phyloP scores from a whole-genome alignment of 2,113 vertebrate species.

The Lepidothrix coronata region DNA sequence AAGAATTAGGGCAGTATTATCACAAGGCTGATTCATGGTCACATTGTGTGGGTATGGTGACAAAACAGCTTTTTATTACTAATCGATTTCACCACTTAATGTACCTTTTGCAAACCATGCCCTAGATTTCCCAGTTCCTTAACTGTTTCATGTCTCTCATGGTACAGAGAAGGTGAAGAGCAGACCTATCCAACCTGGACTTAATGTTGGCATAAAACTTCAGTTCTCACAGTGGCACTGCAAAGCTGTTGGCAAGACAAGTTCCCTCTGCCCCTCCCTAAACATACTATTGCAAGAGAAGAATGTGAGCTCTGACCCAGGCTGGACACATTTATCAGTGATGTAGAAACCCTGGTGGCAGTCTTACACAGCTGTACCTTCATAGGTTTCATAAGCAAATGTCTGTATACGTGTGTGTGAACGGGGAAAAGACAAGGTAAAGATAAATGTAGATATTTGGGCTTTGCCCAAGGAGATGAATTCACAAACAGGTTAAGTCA shows the following conservation, averaged over 20 bases:
- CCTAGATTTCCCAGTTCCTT: neutral
- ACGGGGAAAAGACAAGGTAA: neutral
- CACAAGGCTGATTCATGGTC: neutral
- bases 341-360: neutral
- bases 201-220: neutral
- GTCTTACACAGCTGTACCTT: neutral
- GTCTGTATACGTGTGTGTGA: neutral
- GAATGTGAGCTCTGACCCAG: neutral
- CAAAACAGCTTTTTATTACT: neutral
- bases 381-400: neutral
- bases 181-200: neutral
- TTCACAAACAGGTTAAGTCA: neutral
- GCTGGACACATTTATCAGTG: neutral
- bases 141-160: rapidly evolving
- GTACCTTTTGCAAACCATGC: neutral
- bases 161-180: neutral
- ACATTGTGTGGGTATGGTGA: neutral
- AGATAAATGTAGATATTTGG: neutral
- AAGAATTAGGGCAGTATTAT: neutral
- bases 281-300: neutral
- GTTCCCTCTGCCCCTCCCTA: neutral
- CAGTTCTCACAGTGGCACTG: neutral
- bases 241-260: neutral
- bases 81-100: neutral
- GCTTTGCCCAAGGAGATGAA: neutral